Evolutionary conservation across 2,113 vertebrate species (phyloP).

Genomic region (Sciurus niger): DNA sequence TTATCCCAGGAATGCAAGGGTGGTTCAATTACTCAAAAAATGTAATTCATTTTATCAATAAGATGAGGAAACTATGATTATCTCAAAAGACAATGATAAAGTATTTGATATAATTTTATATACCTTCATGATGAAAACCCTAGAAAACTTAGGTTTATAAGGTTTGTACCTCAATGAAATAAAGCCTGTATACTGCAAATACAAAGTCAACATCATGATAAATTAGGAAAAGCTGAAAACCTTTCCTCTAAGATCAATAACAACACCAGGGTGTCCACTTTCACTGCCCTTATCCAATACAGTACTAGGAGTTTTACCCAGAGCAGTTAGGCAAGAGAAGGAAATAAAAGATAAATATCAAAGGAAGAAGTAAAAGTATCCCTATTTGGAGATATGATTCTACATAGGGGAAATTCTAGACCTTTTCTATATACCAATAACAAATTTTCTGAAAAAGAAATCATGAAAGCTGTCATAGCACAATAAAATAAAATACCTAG

Average conservation of each 20-base stretch:
- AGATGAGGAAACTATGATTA: neutral
- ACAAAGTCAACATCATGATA: neutral
- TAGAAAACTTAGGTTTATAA: neutral
- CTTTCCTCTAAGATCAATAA: neutral
- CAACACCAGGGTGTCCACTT: neutral
- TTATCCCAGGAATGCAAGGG: neutral
- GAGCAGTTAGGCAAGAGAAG: neutral
- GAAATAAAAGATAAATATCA: neutral
- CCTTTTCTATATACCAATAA: neutral
- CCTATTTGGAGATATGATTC: neutral
- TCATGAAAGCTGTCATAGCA: neutral
- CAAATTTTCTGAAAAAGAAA: neutral
- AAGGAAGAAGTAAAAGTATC: neutral
- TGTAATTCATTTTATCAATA: neutral
- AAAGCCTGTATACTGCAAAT: neutral
- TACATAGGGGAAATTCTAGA: neutral
- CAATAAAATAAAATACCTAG: neutral
- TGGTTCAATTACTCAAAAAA: neutral
- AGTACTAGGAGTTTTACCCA: neutral
- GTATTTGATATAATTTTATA: neutral
- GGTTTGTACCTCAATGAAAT: neutral
- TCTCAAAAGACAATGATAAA: neutral
- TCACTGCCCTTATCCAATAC: neutral
- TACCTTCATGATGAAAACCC: neutral
- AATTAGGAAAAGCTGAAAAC: neutral